phyloP scores from a whole-genome alignment of 2,888 invertebrate genomes.

The Agrotis segetum region DNA sequence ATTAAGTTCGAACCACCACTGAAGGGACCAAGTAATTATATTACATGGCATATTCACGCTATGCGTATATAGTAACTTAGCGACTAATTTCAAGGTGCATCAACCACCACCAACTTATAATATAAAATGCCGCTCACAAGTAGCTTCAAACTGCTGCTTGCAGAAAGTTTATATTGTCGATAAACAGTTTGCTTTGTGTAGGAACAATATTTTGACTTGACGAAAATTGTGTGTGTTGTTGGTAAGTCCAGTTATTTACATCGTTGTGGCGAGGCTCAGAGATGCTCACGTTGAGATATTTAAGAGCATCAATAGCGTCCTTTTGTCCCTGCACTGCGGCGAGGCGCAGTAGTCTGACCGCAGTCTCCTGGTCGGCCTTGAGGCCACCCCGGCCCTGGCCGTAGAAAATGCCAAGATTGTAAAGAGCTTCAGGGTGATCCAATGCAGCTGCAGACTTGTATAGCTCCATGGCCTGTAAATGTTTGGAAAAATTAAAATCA shows the following conservation, averaged over 20 bases:
- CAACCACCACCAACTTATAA: slow-evolving; percentile 54
- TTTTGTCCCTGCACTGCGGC: slow-evolving; percentile 92
- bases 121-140: slow-evolving; percentile 63
- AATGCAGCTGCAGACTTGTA: slow-evolving; percentile 92
- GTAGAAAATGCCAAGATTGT: slow-evolving; percentile 93
- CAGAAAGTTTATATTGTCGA: slow-evolving; percentile 78
- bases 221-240: slow-evolving; percentile 66
- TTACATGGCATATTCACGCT: slow-evolving; percentile 47
- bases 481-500: background rate
- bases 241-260: slow-evolving; percentile 71
- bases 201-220: slow-evolving; percentile 75
- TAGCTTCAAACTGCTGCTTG: slow-evolving; percentile 71
- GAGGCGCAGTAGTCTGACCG: slow-evolving; percentile 87
- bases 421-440: slow-evolving; percentile 92
- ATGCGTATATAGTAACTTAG: slow-evolving; percentile 45
- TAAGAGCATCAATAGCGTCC: slow-evolving; percentile 90
- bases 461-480: slow-evolving; percentile 92
- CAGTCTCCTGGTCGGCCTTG: slow-evolving; percentile 85
- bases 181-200: slow-evolving; percentile 80
- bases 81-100: slow-evolving; percentile 45
- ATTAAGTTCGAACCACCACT: slow-evolving; percentile 11
- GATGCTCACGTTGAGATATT: slow-evolving; percentile 74
- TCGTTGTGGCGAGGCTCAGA: slow-evolving; percentile 67
- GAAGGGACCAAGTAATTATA: slow-evolving; percentile 40
- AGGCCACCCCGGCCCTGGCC: slow-evolving; percentile 92